phyloP scores from a whole-genome alignment of 2,113 vertebrate species.

The Deroptyus accipitrinus region DNA sequence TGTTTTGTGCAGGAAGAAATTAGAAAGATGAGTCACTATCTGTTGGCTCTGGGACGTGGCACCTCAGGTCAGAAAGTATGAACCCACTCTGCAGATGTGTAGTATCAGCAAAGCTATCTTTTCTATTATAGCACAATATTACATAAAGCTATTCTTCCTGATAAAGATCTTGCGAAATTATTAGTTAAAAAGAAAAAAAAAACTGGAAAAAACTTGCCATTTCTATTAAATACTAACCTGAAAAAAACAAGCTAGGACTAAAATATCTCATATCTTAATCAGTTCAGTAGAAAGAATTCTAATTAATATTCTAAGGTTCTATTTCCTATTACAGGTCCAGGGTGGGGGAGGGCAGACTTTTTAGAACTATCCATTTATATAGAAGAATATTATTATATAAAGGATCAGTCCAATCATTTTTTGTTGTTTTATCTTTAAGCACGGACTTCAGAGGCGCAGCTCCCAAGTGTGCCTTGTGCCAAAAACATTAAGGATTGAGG shows the following conservation, averaged over 20 bases:
- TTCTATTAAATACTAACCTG: slow-evolving; percentile 4
- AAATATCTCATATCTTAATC: slow-evolving; percentile 3
- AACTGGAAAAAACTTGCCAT: background rate
- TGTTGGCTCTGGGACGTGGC: background rate
- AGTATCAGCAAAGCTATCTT: background rate
- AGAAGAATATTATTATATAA: background rate
- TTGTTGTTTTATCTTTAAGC: background rate
- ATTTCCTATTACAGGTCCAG: background rate
- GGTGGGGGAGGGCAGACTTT: background rate
- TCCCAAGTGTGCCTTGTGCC: background rate
- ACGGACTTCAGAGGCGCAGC: background rate
- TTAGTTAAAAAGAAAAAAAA: background rate
- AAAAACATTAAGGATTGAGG: background rate
- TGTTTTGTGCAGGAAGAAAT: background rate
- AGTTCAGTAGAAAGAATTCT: background rate
- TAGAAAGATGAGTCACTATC: background rate
- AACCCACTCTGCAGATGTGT: background rate
- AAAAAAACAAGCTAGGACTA: background rate
- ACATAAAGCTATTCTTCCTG: background rate
- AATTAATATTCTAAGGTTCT: background rate
- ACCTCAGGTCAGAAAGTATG: background rate
- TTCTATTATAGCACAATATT: background rate
- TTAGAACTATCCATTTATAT: background rate
- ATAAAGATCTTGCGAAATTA: background rate
- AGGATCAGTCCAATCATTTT: background rate